Percentiles rank a stretch among this genome's conserved stretches.
phyloP scores from a whole-genome alignment of 2,888 invertebrate species.

The Chalcis sispes region DNA sequence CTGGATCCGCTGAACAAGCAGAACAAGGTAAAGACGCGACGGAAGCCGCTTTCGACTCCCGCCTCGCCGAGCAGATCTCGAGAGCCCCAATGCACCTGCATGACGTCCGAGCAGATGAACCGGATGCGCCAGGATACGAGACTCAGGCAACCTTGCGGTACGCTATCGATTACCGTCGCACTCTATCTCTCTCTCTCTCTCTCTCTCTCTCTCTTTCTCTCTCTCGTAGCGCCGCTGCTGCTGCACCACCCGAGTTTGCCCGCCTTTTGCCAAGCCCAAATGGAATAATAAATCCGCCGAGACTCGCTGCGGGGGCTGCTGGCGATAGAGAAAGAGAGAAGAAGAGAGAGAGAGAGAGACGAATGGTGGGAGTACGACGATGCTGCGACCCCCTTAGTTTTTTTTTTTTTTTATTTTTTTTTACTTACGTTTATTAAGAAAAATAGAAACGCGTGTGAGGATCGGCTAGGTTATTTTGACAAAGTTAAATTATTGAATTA shows the following conservation, averaged over 20 bases:
- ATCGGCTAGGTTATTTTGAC: neutral
- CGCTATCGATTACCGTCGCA: conserved; percentile 47
- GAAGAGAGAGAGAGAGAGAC: neutral
- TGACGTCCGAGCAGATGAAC: conserved; percentile 94
- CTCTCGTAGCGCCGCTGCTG: conserved; percentile 21
- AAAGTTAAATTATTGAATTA: too few relatives aligned
- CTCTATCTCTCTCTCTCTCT: conserved; percentile 8
- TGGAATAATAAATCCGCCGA: conserved; percentile 56
- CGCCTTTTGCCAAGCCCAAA: conserved; percentile 52
- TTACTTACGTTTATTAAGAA: neutral
- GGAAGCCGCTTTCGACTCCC: conserved; percentile 94
- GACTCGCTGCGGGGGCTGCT: conserved; percentile 34
- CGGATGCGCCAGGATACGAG: conserved; percentile 90
- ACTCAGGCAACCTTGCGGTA: conserved; percentile 80
- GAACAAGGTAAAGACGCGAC: conserved; percentile 87
- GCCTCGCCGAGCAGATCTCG: conserved; percentile 88
- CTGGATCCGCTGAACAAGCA: conserved; percentile 91
- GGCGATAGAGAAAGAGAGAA: conserved; percentile 2
- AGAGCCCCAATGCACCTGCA: conserved; percentile 96
- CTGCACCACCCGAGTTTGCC: too few relatives aligned
- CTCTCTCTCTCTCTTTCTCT: conserved; percentile 18
- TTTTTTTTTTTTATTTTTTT: neutral
- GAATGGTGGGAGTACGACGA: neutral
- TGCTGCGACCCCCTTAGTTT: neutral
- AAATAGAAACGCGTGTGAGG: neutral